A percentile compares a stretch with the other conserved stretches of the same genome.
Evolutionary conservation across 1,140 invertebrate genomes (phyloP).

Genomic region (Odontomachus brunneus): DNA sequence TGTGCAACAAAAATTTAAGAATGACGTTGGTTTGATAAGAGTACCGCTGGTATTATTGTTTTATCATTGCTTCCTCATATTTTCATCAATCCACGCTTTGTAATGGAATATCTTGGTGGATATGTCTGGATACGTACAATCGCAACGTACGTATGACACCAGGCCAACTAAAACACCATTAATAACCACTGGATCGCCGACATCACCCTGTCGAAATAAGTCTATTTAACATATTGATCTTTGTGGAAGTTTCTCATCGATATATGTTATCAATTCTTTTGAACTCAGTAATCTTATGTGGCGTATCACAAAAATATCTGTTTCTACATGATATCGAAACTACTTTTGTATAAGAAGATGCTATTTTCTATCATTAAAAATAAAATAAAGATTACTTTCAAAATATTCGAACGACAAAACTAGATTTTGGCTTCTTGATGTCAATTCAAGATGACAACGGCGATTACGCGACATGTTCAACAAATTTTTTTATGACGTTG

Average conservation of each 20-base stretch:
- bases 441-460: background rate
- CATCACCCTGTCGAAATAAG: slow-evolving; percentile 85
- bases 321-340: background rate
- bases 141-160: slow-evolving; percentile 88
- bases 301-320: background rate
- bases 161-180: slow-evolving; percentile 86
- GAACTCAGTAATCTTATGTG: background rate
- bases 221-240: slow-evolving; percentile 34
- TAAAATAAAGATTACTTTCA: too few relatives aligned
- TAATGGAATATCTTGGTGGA: slow-evolving; percentile 86
- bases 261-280: slow-evolving; percentile 1
- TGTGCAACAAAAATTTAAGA: background rate
- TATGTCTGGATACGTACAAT: slow-evolving; percentile 87
- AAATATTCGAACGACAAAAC: background rate
- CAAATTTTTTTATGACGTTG: background rate
- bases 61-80: background rate
- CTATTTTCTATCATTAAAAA: too few relatives aligned
- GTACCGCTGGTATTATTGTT: background rate
- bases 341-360: background rate
- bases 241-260: background rate
- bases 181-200: slow-evolving; percentile 86
- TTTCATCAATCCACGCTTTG: slow-evolving; percentile 84
- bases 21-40: background rate
- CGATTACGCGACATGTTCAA: background rate
- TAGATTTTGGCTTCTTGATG: background rate